These are phyloP conservation scores for Zapornia atra DNA, from an alignment of 2,113 vertebrate genomes.

Conservation along the genomic window DNA sequence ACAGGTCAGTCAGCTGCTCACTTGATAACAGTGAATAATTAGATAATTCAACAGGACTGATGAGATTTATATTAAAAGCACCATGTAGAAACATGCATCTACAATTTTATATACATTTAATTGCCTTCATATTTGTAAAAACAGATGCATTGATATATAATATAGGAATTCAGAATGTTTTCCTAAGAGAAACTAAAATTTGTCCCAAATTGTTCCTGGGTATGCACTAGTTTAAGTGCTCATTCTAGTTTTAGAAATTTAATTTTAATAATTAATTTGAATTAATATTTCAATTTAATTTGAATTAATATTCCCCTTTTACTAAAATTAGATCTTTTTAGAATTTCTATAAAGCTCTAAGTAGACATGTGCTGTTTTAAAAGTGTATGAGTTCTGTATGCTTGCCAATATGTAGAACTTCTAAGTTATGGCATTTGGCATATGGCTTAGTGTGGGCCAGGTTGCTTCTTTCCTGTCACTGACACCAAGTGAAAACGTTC, in stretches of 20 bases:
- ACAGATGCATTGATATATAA: background rate
- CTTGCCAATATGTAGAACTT: background rate
- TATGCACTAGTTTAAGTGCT: background rate
- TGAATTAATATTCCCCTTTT: background rate
- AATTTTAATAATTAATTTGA: background rate
- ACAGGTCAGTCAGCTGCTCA: background rate
- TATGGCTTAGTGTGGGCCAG: background rate
- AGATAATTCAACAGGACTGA: background rate
- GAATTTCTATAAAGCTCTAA: background rate
- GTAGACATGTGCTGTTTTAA: background rate
- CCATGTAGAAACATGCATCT: background rate
- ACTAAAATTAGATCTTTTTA: background rate
- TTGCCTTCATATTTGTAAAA: background rate
- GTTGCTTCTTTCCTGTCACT: background rate
- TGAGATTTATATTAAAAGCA: background rate
- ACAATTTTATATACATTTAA: background rate
- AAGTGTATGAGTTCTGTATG: background rate
- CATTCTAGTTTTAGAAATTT: background rate
- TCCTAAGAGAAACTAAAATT: background rate
- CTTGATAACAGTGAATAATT: background rate
- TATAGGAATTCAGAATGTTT: background rate
- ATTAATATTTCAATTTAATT: background rate
- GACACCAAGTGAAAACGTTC: background rate
- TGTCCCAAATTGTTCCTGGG: background rate
- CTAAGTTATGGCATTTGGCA: background rate